Conservation (phyloP, 2,888 invertebrate species). For the Matsumyia berberina region DNA sequence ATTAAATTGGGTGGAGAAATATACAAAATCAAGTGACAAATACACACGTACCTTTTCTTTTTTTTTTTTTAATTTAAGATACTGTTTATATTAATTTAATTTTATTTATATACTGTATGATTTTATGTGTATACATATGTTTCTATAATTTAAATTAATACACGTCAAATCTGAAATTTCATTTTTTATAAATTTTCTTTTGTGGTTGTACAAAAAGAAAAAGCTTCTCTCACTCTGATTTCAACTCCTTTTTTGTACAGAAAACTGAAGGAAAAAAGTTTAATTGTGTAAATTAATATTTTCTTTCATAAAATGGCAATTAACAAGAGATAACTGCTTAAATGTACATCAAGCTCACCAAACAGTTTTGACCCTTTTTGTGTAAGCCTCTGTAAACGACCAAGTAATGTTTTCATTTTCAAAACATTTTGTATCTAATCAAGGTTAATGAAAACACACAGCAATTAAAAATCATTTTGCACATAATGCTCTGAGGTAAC, state of each 20-base stretch:
- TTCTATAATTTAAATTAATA: conserved; percentile 33
- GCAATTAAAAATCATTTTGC: conserved; percentile 43
- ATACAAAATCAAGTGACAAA: conserved; percentile 77
- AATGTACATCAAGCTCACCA: conserved; percentile 70
- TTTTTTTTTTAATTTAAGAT: conserved; percentile 69
- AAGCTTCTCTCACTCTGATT: conserved; percentile 54
- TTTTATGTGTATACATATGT: conserved; percentile 61
- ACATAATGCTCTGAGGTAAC: conserved; percentile 64
- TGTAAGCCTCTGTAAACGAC: conserved; percentile 61
- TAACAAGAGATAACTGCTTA: conserved; percentile 64
- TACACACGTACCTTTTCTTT: conserved; percentile 66
- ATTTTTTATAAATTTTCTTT: conserved; percentile 40
- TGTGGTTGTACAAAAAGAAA: conserved; percentile 58
- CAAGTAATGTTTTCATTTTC: conserved; percentile 13
- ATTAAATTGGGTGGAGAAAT: conserved; percentile 84
- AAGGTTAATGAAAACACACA: conserved; percentile 40
- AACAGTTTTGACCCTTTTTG: conserved; percentile 46
- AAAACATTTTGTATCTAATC: conserved; percentile 50
- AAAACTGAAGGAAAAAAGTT: conserved; percentile 33
- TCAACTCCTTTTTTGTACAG: conserved; percentile 27
- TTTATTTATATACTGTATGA: conserved; percentile 69
- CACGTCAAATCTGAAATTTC: conserved; percentile 46
- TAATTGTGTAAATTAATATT: conserved; percentile 62
- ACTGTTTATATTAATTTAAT: conserved; percentile 68
- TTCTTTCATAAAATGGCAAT: conserved; percentile 68